phyloP scores from a whole-genome alignment of 2,797 vertebrate species.

The Mionectes olivaceus region DNA sequence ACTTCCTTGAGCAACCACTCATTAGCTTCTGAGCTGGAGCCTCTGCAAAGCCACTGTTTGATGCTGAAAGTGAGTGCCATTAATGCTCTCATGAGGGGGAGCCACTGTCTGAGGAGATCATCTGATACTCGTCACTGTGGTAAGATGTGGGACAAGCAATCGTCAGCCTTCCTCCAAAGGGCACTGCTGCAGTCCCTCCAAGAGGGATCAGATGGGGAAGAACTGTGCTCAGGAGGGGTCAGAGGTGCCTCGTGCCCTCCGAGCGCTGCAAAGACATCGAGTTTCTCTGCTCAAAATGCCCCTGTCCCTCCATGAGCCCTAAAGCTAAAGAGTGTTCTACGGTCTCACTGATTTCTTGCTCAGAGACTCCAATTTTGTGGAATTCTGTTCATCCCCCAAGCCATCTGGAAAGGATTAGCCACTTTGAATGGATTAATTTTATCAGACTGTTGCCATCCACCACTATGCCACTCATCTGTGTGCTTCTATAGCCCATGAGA shows the following conservation, averaged over 20 bases:
- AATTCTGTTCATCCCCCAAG: background rate
- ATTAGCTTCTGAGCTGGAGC: background rate
- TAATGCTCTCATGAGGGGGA: background rate
- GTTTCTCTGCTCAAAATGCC: background rate
- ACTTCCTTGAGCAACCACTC: background rate
- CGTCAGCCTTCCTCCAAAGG: background rate
- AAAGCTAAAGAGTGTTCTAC: background rate
- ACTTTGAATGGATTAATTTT: slow-evolving; percentile 23
- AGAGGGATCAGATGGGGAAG: background rate
- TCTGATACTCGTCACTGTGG: background rate
- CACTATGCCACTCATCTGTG: background rate
- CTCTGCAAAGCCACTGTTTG: background rate
- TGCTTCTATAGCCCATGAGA: background rate
- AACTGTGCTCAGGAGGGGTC: background rate
- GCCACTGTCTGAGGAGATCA: background rate
- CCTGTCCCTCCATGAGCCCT: background rate
- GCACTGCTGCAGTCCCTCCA: background rate
- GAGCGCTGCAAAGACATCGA: background rate
- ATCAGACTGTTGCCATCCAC: slow-evolving; percentile 40
- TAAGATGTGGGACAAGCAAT: background rate
- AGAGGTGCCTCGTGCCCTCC: background rate
- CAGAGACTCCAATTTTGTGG: background rate
- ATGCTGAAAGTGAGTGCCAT: background rate
- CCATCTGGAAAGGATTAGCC: slow-evolving; percentile 35
- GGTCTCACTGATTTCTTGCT: background rate